Evolutionary conservation across 2,797 vertebrate species (phyloP), one percentile per base, ranked within the genome.

Genomic region (Odontamblyopus lacepedii): DNA sequence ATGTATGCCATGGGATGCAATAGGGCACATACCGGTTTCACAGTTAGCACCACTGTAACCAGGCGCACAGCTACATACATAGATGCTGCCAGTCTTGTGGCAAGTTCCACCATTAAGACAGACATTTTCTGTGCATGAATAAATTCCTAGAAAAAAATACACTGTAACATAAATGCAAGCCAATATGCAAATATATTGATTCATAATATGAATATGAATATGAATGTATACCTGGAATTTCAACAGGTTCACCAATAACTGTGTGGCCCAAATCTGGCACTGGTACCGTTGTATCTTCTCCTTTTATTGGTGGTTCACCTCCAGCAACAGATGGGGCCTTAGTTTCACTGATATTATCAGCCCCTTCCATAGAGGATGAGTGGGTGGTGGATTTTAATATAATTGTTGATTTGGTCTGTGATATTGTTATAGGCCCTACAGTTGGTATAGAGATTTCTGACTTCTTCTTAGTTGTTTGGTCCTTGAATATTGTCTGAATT

Each of bases 71-170:
- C 88, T 96, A 65, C 98, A 99, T 26, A 93, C 89, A 50, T 91
- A 92, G 78, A 92, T 86, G 13, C 86, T 92, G 5, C 95, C 94
- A 1, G 86, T 94, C 6, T 92, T 94, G 68, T 93, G 94, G 85
- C 98, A 99, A 70, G 95, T 94, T 29, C 97, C 98, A 77, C 96
- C 96, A 74, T 98, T 96, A 68, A 94, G 88, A 88, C 98, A 99
- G 6, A 95, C 89, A 77, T 95, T 93, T 5, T 89, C 93, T 77
- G 91, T 90, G 87, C 98, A 99, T 0, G 88, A 92, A 85, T 96
- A 85, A 76, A 95, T 77, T 74, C 88, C 97, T 99, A 59, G 16
- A 35, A 38, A 63, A 12, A 59, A 65, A 88, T 63, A 73, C 51
- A 72, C 63, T 32, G 0, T 0, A 76, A 57, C 59, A 68, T 7